Conservation (phyloP, 2,888 invertebrate species). For the Thera britannica region DNA sequence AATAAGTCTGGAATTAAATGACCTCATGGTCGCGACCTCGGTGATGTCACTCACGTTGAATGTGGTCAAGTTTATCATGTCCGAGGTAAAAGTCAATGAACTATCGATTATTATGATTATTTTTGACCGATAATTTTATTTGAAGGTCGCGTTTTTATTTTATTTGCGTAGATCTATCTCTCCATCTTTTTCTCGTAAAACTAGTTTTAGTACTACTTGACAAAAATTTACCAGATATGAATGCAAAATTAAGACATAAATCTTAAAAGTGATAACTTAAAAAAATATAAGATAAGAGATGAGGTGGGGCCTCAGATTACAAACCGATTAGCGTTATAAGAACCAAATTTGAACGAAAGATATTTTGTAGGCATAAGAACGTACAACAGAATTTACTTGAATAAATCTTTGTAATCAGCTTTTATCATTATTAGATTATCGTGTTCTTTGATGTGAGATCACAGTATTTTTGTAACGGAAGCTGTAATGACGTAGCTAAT, state of each 20-base stretch:
- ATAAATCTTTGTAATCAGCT: conserved; percentile 8
- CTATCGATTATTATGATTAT: conserved; percentile 8
- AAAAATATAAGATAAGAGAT: too few relatives aligned
- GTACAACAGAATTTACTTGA: not conserved
- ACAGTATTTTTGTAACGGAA: conserved; percentile 51
- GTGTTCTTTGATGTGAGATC: conserved; percentile 46
- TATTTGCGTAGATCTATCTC: too few relatives aligned
- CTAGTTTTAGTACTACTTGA: too few relatives aligned
- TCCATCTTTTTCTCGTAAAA: too few relatives aligned
- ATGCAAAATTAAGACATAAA: too few relatives aligned
- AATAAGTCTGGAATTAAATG: conserved; percentile 11
- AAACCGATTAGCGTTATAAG: not conserved
- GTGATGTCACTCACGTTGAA: conserved; percentile 27
- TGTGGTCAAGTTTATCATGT: conserved; percentile 25
- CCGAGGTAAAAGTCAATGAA: conserved; percentile 15
- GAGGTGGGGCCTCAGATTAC: too few relatives aligned
- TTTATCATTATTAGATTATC: conserved; percentile 21
- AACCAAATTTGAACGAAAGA: not conserved
- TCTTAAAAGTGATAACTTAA: too few relatives aligned
- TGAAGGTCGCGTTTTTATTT: conserved; percentile 25
- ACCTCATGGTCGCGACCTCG: conserved; percentile 23
- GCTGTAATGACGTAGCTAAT: conserved; percentile 49
- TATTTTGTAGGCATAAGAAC: not conserved
- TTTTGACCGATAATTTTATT: conserved; percentile 22
- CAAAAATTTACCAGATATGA: too few relatives aligned